Base-by-base conservation (phyloP, 2,113 vertebrate species). In the Sardina pilchardus region DNA sequence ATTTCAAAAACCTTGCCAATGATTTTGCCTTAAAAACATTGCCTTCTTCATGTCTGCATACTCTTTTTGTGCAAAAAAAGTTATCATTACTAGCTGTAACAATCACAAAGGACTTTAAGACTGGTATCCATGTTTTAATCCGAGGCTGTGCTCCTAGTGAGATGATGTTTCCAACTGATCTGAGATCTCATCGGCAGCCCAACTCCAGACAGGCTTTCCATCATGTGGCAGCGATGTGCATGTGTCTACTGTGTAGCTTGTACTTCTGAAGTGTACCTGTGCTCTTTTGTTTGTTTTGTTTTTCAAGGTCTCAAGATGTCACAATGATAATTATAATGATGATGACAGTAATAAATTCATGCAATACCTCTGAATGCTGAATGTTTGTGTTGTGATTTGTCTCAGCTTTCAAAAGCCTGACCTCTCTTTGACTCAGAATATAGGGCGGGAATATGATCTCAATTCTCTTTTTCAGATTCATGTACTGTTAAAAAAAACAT, bases 321-420 rank as follows among this genome's bases (percentile, higher is more conserved):
- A 89, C 84, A 85, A 90, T 83, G 85, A 88, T 89, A 87, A 83
- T 93, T 88, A 85, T 89, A 89, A 86, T 86, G 86, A 89, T 85
- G 87, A 91, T 83, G 85, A 88, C 89, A 87, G 88, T 84, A 95
- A 94, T 94, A 95, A 95, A 94, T 82, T 86, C 67, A 92, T 91
- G 90, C 89, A 90, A 91, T 91, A 90, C 85, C 83, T 90, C 81
- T 82, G 4, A 19, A 83, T 30, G 84, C 26, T 71, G 9, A 26
- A 17, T 63, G 39, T 24, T 10, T 81, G 45, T 71, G 56, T 10
- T 59, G 34, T 39, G 10, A 53, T 53, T 30, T 34, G n/a, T 42
- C 39, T 8, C 10, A 24, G 14, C 47, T 14, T 71, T 71, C 6
- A 71, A 71, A 26, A 26, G 9, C 71, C 71, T 36, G 4, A 36